Conservation (phyloP, 2,888 invertebrate species). For the Tetrapedia diversipes region DNA sequence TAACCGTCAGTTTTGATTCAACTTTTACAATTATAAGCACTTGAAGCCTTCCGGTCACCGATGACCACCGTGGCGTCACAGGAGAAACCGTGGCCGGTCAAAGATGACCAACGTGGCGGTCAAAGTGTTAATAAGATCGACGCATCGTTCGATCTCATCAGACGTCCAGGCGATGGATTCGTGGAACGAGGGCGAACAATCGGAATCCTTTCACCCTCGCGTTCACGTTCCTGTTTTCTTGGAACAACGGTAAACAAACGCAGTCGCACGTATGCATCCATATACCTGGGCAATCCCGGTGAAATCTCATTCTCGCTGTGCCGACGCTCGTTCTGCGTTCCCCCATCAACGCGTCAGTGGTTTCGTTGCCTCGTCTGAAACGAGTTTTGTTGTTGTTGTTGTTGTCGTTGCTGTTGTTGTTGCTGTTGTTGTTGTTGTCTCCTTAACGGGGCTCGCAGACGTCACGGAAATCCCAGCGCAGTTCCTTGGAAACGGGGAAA, state of each 20-base stretch:
- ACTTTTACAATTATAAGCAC: too few species aligned
- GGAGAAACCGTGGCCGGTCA: too few species aligned
- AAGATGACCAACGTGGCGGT: too few species aligned
- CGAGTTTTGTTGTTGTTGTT: slow-evolving; percentile 48
- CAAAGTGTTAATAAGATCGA: too few species aligned
- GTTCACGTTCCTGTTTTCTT: too few species aligned
- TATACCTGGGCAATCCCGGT: slow-evolving; percentile 32
- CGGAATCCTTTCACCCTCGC: too few species aligned
- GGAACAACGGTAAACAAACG: slow-evolving; percentile 32
- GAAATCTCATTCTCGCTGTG: slow-evolving; percentile 37
- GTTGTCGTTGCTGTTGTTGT: slow-evolving; percentile 26
- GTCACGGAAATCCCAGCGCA: slow-evolving; percentile 46
- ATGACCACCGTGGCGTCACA: too few species aligned
- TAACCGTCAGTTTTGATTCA: too few species aligned
- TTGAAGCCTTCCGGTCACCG: too few species aligned
- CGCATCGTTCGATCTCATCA: too few species aligned
- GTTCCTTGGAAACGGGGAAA: slow-evolving; percentile 41
- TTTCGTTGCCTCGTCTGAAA: slow-evolving; percentile 38
- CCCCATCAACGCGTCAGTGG: slow-evolving; percentile 42
- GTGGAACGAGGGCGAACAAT: too few species aligned
- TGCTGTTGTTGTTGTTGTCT: slow-evolving; percentile 36
- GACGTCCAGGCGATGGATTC: too few species aligned
- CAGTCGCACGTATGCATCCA: slow-evolving; percentile 27
- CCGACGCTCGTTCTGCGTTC: slow-evolving; percentile 27
- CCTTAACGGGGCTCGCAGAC: slow-evolving; percentile 46